Conservation (phyloP, 2,113 vertebrate genomes). For the Procavia capensis region DNA sequence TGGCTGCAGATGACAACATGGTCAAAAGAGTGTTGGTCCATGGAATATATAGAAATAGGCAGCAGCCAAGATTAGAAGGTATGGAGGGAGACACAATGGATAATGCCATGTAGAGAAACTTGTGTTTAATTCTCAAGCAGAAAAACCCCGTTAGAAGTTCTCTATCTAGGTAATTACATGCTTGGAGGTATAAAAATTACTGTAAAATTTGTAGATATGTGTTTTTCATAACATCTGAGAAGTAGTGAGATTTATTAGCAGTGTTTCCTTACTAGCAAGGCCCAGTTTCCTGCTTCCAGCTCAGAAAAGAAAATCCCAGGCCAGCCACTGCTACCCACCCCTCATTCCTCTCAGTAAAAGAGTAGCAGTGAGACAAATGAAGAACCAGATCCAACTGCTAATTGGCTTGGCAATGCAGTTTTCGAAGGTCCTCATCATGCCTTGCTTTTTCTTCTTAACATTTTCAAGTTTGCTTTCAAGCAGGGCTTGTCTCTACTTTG, state of each 20-base stretch:
- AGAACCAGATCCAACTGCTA: neutral
- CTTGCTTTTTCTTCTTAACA: neutral
- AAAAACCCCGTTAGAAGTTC: neutral
- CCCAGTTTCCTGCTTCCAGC: neutral
- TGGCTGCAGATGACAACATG: neutral
- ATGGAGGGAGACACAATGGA: neutral
- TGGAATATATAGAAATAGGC: accelerated
- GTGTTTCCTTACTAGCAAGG: neutral
- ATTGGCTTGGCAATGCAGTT: neutral
- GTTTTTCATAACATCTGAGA: neutral
- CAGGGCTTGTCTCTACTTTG: neutral
- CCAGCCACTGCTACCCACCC: no score
- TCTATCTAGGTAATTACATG: neutral
- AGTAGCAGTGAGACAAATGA: no score
- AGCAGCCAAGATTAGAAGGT: no score
- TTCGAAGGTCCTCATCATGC: neutral
- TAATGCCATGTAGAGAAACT: neutral
- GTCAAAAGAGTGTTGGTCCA: neutral
- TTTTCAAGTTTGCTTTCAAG: neutral
- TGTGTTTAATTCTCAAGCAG: neutral
- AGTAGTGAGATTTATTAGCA: neutral
- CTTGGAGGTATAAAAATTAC: neutral
- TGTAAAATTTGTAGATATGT: no score
- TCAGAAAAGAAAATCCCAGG: neutral
- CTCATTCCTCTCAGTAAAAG: neutral